phyloP scores from a whole-genome alignment of 2,797 vertebrate species.

The Pitangus sulphuratus region DNA sequence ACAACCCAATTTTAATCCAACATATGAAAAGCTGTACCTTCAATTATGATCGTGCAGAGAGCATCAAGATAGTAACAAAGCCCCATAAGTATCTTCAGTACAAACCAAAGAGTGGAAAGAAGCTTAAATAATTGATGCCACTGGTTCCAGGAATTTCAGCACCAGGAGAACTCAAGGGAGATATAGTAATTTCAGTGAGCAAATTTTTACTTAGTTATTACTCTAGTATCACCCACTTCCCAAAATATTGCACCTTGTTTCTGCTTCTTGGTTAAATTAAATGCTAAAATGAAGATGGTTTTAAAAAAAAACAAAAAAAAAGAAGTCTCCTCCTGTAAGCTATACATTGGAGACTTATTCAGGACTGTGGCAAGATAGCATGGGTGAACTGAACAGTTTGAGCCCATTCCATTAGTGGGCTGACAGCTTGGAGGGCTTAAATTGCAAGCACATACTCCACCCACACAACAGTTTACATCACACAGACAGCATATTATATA shows the following conservation, averaged over 20 bases:
- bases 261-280: not conserved
- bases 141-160: not conserved
- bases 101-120: not conserved
- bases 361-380: not conserved
- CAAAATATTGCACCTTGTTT: not conserved
- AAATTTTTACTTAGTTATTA: not conserved
- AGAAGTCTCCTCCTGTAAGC: not conserved
- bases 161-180: not conserved
- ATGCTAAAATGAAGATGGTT: not conserved
- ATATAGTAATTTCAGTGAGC: not conserved
- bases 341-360: not conserved
- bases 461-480: not conserved
- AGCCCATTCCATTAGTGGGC: not conserved
- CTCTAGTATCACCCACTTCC: not conserved
- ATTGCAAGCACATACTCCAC: not conserved
- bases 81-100: not conserved
- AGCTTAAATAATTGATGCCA: not conserved
- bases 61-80: not conserved
- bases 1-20: not conserved
- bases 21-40: not conserved
- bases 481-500: not conserved
- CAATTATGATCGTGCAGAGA: not conserved
- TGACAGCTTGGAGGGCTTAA: not conserved
- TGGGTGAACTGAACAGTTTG: not conserved
- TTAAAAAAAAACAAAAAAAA: not conserved